Evolutionary conservation across 1,140 invertebrate species (phyloP), one percentile per base, ranked within the genome.

Genomic region (Neuroterus valhalla): DNA sequence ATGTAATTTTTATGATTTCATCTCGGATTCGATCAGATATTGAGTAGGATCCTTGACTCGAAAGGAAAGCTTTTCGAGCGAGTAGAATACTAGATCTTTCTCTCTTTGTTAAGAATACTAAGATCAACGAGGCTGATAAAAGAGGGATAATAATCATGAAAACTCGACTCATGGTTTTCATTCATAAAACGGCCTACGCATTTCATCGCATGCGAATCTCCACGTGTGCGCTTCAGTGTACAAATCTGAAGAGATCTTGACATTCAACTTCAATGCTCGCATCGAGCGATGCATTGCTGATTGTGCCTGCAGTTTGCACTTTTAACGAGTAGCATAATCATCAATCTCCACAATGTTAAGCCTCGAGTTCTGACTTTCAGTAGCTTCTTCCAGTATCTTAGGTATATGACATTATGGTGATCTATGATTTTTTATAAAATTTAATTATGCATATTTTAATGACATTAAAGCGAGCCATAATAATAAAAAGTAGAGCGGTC

Each of bases 281-380:
- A 26, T 62, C 23, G 26, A 62, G 55, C 55, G 55, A 62, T 62
- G 55, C 55, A 62, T 38, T 26, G 31, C 55, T 62, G 55, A 62
- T 62, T 62, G 55, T 62, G 55, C 26, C 55, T 62, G 55, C 55
- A 62, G 55, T 62, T 62, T 62, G 55, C 26, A 62, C 55, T 62
- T 62, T 62, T 62, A 62, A 62, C 55, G 55, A 62, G 50, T 55
- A 21, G 3, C 23, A 62, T 62, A 62, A 62, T 62, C 55, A 62
- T 62, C 55, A 26, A n/a, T 11, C 55, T 62, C 14, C 55, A 38
- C 14, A 62, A 38, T 62, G 31, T n/a, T 2, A 31, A n/a, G 14
- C 5, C 31, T 38, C 3, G 31, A 38, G 31, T 38, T 38, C 10
- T 38, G 31, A 38, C 4, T 38, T 38, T 38, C 10, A 38, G 31